Conservation (phyloP, 2,888 invertebrate genomes). For the Helobdella robusta region DNA sequence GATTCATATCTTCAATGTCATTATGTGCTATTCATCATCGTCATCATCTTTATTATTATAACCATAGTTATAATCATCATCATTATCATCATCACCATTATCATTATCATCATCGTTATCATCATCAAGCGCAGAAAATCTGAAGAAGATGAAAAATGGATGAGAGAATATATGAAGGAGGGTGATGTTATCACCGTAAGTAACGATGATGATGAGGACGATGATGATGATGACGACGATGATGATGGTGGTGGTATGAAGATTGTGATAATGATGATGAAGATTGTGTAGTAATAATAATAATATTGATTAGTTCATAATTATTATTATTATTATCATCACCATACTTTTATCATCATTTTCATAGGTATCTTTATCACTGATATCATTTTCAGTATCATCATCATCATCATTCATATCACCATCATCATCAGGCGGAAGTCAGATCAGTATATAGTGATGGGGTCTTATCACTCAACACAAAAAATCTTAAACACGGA, state of each 20-base stretch:
- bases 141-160: conserved; percentile 92
- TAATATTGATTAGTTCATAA: too few species aligned
- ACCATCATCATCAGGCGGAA: conserved; percentile 57
- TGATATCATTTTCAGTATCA: not conserved
- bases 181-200: conserved; percentile 75
- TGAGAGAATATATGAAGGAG: conserved; percentile 67
- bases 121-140: conserved; percentile 80
- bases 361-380: not conserved
- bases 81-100: not conserved
- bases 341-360: too few species aligned
- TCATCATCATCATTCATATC: not conserved
- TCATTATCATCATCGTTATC: too few species aligned
- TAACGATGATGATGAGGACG: too few species aligned
- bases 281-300: too few species aligned
- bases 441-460: conserved; percentile 85
- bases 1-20: not conserved
- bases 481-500: conserved; percentile 90
- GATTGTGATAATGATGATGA: too few species aligned
- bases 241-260: too few species aligned
- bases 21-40: not conserved
- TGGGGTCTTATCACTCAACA: conserved; percentile 83
- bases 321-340: too few species aligned
- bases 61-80: not conserved
- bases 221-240: too few species aligned
- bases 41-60: not conserved